A percentile compares a stretch with the other conserved stretches of the same genome.
Evolutionary conservation across 2,113 vertebrate genomes (phyloP).

Genomic region (Argyrosomus japonicus): DNA sequence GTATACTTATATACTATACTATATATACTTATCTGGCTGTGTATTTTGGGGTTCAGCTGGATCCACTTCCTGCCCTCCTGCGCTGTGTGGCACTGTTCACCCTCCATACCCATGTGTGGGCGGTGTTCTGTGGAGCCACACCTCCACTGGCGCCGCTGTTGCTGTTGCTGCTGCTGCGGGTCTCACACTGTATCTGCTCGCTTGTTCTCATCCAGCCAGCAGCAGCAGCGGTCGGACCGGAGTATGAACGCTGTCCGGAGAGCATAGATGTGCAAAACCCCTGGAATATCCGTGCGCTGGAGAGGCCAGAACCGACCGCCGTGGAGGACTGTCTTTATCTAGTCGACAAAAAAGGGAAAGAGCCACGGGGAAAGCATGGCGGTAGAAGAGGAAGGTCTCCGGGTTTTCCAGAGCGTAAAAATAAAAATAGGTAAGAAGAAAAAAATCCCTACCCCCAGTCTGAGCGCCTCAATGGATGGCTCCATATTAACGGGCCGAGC

Average conservation of each 20-base stretch:
- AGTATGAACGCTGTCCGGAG: constrained; percentile 59
- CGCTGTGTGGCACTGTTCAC: constrained; percentile 22
- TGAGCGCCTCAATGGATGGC: constrained; percentile 60
- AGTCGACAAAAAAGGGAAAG: constrained; percentile 62
- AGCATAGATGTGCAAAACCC: constrained; percentile 76
- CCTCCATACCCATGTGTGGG: constrained; percentile 44
- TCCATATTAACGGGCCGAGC: constrained; percentile 67
- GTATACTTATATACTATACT: too few relatives aligned
- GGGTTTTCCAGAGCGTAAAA: constrained; percentile 96
- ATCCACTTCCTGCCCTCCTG: neutral
- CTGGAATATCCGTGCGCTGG: constrained; percentile 78
- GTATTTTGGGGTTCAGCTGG: neutral
- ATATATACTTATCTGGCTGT: too few relatives aligned
- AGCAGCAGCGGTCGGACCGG: constrained; percentile 49
- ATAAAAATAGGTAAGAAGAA: constrained; percentile 93
- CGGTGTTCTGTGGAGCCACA: constrained; percentile 44
- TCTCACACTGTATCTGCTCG: constrained; percentile 55
- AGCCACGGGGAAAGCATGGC: constrained; percentile 87
- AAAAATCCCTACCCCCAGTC: constrained; percentile 70
- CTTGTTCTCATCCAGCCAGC: constrained; percentile 59
- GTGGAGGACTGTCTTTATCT: constrained; percentile 68
- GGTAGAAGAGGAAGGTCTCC: constrained; percentile 96
- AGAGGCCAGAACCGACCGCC: constrained; percentile 64
- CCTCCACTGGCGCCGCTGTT: constrained; percentile 54
- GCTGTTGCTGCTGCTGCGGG: constrained; percentile 55